These are phyloP conservation scores for Andrena bucephala DNA, from an alignment of 2,888 invertebrate genomes.

Conservation along the genomic window DNA sequence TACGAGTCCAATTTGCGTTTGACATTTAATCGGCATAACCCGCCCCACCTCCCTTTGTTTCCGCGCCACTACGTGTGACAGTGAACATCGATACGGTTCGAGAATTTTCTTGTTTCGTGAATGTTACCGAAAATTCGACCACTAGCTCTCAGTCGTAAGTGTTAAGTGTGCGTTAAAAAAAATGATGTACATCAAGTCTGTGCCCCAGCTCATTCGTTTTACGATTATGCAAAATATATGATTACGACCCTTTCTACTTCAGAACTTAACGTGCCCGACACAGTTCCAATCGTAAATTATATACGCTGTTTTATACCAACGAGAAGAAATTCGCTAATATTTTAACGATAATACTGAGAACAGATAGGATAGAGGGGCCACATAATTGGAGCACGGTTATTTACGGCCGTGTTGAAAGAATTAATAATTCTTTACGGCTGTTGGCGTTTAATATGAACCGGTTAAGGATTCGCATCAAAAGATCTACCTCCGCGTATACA, in stretches of 20 bases:
- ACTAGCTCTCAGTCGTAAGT: not conserved
- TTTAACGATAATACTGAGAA: too few relatives aligned
- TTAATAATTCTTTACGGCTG: not conserved
- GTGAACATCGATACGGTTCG: not conserved
- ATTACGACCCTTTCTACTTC: too few relatives aligned
- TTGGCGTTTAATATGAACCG: not conserved
- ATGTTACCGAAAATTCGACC: not conserved
- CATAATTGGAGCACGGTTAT: not conserved
- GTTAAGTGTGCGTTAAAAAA: too few relatives aligned
- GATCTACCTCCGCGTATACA: conserved; percentile 2
- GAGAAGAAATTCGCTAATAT: too few relatives aligned
- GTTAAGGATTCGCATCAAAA: conserved; percentile 1
- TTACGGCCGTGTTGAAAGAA: not conserved
- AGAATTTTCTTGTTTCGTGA: not conserved
- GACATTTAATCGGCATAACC: conserved; percentile 7
- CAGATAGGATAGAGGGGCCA: not conserved
- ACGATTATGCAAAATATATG: too few relatives aligned
- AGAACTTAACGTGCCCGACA: too few relatives aligned
- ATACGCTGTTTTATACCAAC: not conserved
- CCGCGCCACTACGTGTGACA: not conserved
- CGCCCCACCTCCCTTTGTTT: not conserved
- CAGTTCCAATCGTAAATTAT: not conserved
- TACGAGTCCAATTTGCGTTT: not conserved
- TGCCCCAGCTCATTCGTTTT: too few relatives aligned
- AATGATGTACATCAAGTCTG: too few relatives aligned